Base-by-base conservation (phyloP, 2,888 invertebrate species). In the Pilophorus perplexus region DNA sequence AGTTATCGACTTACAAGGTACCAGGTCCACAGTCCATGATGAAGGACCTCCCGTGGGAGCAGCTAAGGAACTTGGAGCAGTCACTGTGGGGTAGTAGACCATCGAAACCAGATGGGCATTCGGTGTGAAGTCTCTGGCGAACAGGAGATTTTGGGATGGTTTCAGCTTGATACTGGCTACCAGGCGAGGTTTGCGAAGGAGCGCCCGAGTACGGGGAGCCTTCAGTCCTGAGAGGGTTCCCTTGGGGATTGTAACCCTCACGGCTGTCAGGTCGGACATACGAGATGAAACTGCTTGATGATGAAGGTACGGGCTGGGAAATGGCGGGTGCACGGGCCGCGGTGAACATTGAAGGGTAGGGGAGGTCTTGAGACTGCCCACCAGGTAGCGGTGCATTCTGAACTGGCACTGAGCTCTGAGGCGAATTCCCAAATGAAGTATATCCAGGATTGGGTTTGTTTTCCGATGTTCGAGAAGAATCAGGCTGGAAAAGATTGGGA, bases 41-140 rank as follows among this genome's bases (percentile, higher is more conserved):
- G 68, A 79, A 79, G 0, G 83, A 81, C 28, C 76, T 76, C 0
- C 85, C 86, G 71, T 82, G 78, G 8, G 78, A 82, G 73, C 87
- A 87, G 72, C 83, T 83, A 16, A 86, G 73, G 74, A 82, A 87
- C 73, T 85, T 84, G 0, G 79, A 78, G 72, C 87, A 87, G 67
- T 84, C 81, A 0, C 85, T 84, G 77, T 86, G 84, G 0, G 82
- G 80, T 27, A 80, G 75, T 10, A 85, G 71, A 0, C 85, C 86
- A 50, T 75, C 79, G 0, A 76, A 73, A 12, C 78, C 78, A 0
- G 74, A 69, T 0, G 82, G 81, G 74, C 85, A 85, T 25, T 33
- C 54, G 12, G 14, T 42, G 42, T 62, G 37, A 33, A 33, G 33
- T 12, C 33, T 6, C 6, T 33, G 6, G 33, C 33, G 6, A 12